These are phyloP conservation scores for Choristoneura rosaceana DNA, from an alignment of 2,888 invertebrate species.

Conservation along the genomic window DNA sequence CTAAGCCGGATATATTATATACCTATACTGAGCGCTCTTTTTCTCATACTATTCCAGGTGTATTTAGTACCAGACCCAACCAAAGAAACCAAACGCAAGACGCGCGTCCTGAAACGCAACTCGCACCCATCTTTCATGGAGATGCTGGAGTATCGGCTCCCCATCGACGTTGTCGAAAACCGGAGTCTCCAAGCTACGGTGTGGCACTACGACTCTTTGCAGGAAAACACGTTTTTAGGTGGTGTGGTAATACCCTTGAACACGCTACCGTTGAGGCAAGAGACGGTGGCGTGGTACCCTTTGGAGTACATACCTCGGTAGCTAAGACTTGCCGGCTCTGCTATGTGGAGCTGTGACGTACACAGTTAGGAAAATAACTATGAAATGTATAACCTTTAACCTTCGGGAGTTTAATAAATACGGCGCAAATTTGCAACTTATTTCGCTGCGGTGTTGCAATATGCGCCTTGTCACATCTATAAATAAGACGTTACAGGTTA, in stretches of 20 bases:
- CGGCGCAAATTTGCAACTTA: not conserved
- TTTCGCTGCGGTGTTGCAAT: not conserved
- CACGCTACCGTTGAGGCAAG: slow-evolving; percentile 90
- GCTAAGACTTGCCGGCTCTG: slow-evolving; percentile 68
- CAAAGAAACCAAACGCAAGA: slow-evolving; percentile 98
- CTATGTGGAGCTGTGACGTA: slow-evolving; percentile 60
- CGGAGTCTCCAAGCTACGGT: slow-evolving; percentile 95
- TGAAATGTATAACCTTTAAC: not conserved
- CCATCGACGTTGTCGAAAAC: slow-evolving; percentile 90
- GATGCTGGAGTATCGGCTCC: slow-evolving; percentile 96
- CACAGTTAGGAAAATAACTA: not conserved
- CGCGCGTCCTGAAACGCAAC: slow-evolving; percentile 95
- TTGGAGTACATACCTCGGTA: slow-evolving; percentile 85
- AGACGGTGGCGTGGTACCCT: slow-evolving; percentile 95
- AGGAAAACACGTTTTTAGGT: slow-evolving; percentile 97
- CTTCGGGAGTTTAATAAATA: not conserved
- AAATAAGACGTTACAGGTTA: not conserved
- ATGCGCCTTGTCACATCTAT: not conserved
- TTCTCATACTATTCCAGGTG: slow-evolving; percentile 62
- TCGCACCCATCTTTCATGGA: slow-evolving; percentile 99
- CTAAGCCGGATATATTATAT: too few relatives aligned
- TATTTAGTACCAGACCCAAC: slow-evolving; percentile 97
- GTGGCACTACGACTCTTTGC: slow-evolving; percentile 97
- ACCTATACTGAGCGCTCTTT: not conserved
- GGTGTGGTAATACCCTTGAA: slow-evolving; percentile 93